Percentiles rank a stretch among this genome's conserved stretches.
phyloP scores from a whole-genome alignment of 1,140 invertebrate species.

The Listronotus oregonensis region DNA sequence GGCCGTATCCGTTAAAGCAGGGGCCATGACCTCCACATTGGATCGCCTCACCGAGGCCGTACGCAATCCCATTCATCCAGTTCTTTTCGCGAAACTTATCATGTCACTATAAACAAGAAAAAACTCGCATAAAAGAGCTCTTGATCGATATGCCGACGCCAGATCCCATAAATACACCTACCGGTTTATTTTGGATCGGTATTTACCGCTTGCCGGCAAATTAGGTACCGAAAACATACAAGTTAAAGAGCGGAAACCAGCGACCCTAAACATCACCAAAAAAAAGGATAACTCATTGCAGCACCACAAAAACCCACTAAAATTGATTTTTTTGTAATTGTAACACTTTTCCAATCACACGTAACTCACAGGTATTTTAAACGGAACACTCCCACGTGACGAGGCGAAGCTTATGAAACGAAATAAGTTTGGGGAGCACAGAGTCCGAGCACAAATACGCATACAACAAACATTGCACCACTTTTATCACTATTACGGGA shows the following conservation, averaged over 20 bases:
- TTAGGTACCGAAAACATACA: conserved; percentile 43
- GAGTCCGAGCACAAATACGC: conserved; percentile 41
- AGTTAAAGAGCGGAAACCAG: conserved; percentile 23
- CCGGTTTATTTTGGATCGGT: conserved; percentile 20
- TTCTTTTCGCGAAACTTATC: conserved; percentile 46
- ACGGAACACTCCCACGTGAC: conserved; percentile 52
- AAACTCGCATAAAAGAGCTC: conserved; percentile 28
- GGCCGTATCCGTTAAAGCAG: conserved; percentile 70
- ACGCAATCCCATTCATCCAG: conserved; percentile 68
- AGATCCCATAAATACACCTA: conserved; percentile 25
- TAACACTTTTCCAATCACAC: conserved; percentile 22
- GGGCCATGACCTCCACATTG: conserved; percentile 73
- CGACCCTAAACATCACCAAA: conserved; percentile 7
- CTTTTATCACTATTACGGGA: conserved; percentile 45
- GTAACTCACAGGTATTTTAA: conserved; percentile 35
- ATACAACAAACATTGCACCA: conserved; percentile 53
- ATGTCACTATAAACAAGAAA: conserved; percentile 38
- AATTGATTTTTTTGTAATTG: conserved; percentile 18
- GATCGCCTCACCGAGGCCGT: conserved; percentile 62
- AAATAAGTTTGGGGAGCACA: conserved; percentile 18
- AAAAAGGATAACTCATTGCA: conserved; percentile 6
- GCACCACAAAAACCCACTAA: background rate
- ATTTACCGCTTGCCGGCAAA: conserved; percentile 43
- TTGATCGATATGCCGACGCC: conserved; percentile 39
- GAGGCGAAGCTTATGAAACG: conserved; percentile 44